A percentile compares a stretch with the other conserved stretches of the same genome.
phyloP scores from a whole-genome alignment of 2,888 invertebrate genomes.

The Lepeophtheirus nordmannii region DNA sequence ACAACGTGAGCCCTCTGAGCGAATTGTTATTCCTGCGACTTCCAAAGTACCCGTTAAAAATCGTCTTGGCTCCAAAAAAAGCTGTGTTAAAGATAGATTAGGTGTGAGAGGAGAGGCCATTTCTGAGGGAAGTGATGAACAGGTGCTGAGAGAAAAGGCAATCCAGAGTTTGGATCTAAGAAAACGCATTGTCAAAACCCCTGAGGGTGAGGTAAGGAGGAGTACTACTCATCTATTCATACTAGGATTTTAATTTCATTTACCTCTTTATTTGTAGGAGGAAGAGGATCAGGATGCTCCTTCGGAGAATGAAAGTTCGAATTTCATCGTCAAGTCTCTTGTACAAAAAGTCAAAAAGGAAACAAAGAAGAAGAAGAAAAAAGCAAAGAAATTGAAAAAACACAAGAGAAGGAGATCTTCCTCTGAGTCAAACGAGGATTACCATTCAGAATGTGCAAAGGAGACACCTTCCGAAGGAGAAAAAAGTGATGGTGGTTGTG shows the following conservation, averaged over 20 bases:
- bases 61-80: not conserved
- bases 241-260: not conserved
- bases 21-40: not conserved
- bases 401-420: not conserved
- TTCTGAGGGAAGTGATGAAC: not conserved
- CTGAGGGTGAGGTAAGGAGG: not conserved
- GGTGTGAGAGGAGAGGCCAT: not conserved
- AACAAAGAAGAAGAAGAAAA: not conserved
- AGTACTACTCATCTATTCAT: not conserved
- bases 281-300: not conserved
- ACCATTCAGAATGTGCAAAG: not conserved
- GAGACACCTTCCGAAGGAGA: not conserved
- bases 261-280: not conserved
- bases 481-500: not conserved
- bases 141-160: not conserved
- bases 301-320: not conserved
- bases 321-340: not conserved
- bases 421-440: not conserved
- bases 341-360: not conserved
- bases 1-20: not conserved
- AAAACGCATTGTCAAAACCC: not conserved
- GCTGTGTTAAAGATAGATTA: not conserved
- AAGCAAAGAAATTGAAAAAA: not conserved
- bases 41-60: slow-evolving; percentile 3
- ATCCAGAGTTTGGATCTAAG: slow-evolving; percentile 14